These are phyloP conservation scores for Caenorhabditis drosophilae DNA, from an alignment of 2,888 invertebrate genomes.

Conservation along the genomic window DNA sequence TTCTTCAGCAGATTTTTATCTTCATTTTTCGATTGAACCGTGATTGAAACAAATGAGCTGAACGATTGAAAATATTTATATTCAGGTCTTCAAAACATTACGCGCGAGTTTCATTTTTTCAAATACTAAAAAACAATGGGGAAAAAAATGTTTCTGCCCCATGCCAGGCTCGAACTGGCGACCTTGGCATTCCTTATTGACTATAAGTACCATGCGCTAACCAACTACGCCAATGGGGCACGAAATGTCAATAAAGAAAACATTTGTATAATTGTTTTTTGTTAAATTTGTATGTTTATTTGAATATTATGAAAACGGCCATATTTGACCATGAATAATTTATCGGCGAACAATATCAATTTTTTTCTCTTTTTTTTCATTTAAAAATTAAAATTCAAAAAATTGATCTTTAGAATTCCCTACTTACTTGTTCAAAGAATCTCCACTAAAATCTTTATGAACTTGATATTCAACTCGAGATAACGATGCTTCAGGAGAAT, in stretches of 20 bases:
- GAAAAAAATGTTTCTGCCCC: conserved; percentile 40
- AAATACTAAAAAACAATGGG: neutral
- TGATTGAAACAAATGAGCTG: conserved; percentile 65
- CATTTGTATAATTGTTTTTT: neutral
- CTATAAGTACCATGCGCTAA: conserved; percentile 63
- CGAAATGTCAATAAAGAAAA: neutral
- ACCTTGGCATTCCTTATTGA: conserved; percentile 45
- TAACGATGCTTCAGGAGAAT: conserved; percentile 65
- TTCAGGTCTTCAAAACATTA: neutral
- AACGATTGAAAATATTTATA: conserved; percentile 10
- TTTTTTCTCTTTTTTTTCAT: no score
- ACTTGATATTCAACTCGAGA: conserved; percentile 66
- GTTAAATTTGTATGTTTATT: no score
- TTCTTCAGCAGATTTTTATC: conserved; percentile 55
- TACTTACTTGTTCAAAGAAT: conserved; percentile 63
- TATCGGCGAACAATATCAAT: no score
- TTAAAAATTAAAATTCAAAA: no score
- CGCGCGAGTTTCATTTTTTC: neutral
- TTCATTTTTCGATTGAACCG: conserved; percentile 56
- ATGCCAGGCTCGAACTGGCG: conserved; percentile 51
- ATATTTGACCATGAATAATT: no score
- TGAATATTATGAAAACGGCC: no score
- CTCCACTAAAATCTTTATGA: conserved; percentile 66
- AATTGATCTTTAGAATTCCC: no score
- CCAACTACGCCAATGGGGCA: conserved; percentile 61